Base-by-base conservation (phyloP, 2,797 vertebrate genomes). In the Dermochelys coriacea region DNA sequence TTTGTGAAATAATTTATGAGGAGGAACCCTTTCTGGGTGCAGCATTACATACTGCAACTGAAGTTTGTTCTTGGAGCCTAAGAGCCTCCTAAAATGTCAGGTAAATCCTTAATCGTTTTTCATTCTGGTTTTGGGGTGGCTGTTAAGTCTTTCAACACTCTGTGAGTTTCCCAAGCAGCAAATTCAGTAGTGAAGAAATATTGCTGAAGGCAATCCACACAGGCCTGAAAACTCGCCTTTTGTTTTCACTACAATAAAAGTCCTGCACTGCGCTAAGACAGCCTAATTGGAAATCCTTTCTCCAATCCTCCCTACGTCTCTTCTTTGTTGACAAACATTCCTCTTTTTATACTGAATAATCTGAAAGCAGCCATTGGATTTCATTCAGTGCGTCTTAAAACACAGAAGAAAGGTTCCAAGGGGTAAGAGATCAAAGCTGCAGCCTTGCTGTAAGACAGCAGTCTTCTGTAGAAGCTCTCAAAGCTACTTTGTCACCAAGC, bases 61-160 rank as follows among this genome's bases (percentile, higher is more conserved):
- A 57, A 92, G 77, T 54, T 93, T 89, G 80, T 89, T 96, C 85
- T 94, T 95, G 94, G 94, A 95, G 94, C 85, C 3, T 47, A 88
- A 88, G 92, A 91, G 93, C 90, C 96, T 95, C 96, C 96, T 95
- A 93, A 96, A 96, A 95, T 0, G 94, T 95, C 96, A 94, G 96
- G 95, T 96, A 96, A 97, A 96, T 97, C 94, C 94, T 95, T 93
- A 80, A 91, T 90, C 93, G 92, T 96, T 97, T 92, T 97, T 96
- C 95, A 97, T 96, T 83, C 89, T 93, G 87, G 89, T 97, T 97
- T 97, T 96, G 96, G 96, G 97, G 94, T 95, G 90, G 96, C 91
- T 92, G 93, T 96, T 97, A 96, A 95, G 93, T 95, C 96, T 97
- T 96, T 97, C 96, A 97, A 93, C 95, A 95, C 94, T 91, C 95